A percentile compares a stretch with the other conserved stretches of the same genome.
These are phyloP conservation scores for Gonioctena quinquepunctata DNA, from an alignment of 1,140 invertebrate species.

Conservation along the genomic window DNA sequence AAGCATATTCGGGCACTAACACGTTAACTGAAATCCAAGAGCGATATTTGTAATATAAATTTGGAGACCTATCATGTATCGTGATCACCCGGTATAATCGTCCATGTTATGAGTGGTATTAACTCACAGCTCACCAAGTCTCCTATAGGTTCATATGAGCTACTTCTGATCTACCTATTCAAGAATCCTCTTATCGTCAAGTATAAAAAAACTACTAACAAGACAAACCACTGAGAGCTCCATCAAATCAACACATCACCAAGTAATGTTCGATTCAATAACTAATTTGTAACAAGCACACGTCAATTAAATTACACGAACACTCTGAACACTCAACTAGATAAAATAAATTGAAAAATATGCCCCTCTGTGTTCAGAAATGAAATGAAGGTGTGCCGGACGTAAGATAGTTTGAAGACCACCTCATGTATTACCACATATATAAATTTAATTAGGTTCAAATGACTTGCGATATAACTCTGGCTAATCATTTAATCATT, in stretches of 20 bases:
- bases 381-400: slow-evolving; percentile 31
- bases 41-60: no score
- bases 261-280: neutral
- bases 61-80: no score
- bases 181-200: no score
- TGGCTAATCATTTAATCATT: slow-evolving; percentile 45
- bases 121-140: no score
- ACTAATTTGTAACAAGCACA: neutral
- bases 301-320: neutral
- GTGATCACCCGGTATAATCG: no score
- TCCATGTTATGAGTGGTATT: no score
- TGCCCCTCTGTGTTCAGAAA: slow-evolving; percentile 1
- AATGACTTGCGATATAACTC: slow-evolving; percentile 45
- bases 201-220: neutral
- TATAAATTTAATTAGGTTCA: slow-evolving; percentile 50
- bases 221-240: neutral
- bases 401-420: slow-evolving; percentile 28
- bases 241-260: neutral
- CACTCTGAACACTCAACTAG: neutral
- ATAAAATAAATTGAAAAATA: slow-evolving; percentile 6
- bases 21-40: no score
- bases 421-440: slow-evolving; percentile 41
- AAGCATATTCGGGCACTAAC: no score
- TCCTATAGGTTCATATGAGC: no score
- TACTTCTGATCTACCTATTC: no score